phyloP scores from a whole-genome alignment of 1,140 invertebrate species.

The Thaumetopoea pityocampa region DNA sequence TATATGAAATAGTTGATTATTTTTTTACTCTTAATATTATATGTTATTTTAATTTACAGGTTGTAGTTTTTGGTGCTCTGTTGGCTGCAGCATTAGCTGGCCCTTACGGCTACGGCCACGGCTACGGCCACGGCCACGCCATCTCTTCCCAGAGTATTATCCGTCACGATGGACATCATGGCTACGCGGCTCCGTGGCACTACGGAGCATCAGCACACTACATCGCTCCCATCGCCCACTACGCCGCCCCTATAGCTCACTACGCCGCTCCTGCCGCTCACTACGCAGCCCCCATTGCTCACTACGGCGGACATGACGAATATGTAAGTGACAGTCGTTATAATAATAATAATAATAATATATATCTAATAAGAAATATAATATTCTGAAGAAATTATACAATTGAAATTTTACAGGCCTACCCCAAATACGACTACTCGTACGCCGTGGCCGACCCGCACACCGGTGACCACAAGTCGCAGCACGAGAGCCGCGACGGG shows the following conservation, averaged over 20 bases:
- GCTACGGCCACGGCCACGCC: conserved; percentile 41
- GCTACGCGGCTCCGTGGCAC: too few relatives aligned
- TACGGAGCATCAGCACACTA: conserved; percentile 32
- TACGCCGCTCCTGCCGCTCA: conserved; percentile 35
- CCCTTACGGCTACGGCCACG: conserved; percentile 31
- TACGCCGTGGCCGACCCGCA: conserved; percentile 74
- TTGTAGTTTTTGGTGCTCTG: conserved; percentile 39
- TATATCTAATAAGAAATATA: too few relatives aligned
- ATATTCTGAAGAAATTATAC: too few relatives aligned
- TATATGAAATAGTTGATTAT: too few relatives aligned
- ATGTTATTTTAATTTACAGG: conserved; percentile 24
- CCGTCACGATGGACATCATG: conserved; percentile 52
- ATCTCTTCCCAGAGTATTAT: conserved; percentile 64
- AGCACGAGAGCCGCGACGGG: conserved; percentile 51
- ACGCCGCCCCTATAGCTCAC: conserved; percentile 39
- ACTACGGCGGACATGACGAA: conserved; percentile 43
- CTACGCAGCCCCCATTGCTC: conserved; percentile 29
- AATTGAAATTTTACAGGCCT: conserved; percentile 14
- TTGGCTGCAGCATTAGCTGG: conserved; percentile 43
- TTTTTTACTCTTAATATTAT: too few relatives aligned
- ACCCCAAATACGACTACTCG: conserved; percentile 70
- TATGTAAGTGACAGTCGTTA: too few relatives aligned
- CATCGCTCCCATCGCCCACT: conserved; percentile 27
- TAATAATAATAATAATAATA: too few relatives aligned
- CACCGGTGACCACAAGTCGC: conserved; percentile 51